Conservation (phyloP, 2,113 vertebrate genomes). For the Tragelaphus strepsiceros region DNA sequence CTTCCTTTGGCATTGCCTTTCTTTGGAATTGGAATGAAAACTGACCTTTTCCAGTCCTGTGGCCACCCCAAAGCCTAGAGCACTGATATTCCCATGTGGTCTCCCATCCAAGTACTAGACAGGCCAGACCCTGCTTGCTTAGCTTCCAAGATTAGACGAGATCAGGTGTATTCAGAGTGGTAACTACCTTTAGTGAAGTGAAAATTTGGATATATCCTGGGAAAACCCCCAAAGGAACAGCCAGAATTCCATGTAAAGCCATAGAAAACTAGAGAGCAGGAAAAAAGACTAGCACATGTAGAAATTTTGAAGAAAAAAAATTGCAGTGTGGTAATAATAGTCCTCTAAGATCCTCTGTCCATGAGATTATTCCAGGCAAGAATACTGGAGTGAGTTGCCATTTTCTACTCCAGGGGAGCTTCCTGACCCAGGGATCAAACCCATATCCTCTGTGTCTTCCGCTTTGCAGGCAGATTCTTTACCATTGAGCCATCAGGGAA, state of each 20-base stretch:
- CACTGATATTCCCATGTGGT: neutral
- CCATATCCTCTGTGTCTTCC: neutral
- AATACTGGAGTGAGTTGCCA: neutral
- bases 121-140: neutral
- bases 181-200: neutral
- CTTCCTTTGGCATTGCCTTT: neutral
- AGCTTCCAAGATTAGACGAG: neutral
- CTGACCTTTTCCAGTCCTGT: neutral
- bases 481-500: neutral
- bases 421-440: neutral
- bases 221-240: neutral
- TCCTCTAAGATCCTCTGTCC: neutral
- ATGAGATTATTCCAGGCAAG: neutral
- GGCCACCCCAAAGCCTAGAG: neutral
- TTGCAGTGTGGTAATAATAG: neutral
- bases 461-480: neutral
- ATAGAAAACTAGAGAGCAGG: neutral
- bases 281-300: neutral
- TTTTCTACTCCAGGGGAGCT: neutral
- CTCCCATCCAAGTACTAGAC: neutral
- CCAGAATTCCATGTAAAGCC: neutral
- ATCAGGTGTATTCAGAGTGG: neutral
- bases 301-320: neutral
- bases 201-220: neutral
- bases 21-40: neutral